These are phyloP conservation scores for Lasioglossum albipes DNA, from an alignment of 1,140 invertebrate genomes.

Conservation along the genomic window DNA sequence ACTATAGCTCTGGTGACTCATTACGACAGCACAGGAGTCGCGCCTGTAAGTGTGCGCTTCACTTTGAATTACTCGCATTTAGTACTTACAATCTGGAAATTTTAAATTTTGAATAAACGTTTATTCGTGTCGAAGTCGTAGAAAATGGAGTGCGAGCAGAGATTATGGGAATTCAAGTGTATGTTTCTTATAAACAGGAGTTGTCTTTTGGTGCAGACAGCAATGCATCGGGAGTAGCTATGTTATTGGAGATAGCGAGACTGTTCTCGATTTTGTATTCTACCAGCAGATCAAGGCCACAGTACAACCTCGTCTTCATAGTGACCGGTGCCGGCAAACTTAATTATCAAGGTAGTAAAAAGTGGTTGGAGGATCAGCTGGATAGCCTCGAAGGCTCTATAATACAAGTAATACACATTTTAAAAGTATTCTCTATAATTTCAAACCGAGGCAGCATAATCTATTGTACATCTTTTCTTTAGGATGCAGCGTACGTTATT, in stretches of 20 bases:
- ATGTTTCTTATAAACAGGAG: slow-evolving; percentile 82
- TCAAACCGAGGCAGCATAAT: not conserved
- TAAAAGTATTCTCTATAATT: not conserved
- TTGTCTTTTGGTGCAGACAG: slow-evolving; percentile 93
- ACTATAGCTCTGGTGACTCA: slow-evolving; percentile 95
- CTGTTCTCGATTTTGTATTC: slow-evolving; percentile 96
- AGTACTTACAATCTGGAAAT: too few species aligned
- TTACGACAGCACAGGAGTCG: slow-evolving; percentile 94
- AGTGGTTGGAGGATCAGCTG: slow-evolving; percentile 96
- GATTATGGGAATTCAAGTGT: not conserved
- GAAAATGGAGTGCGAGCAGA: too few species aligned
- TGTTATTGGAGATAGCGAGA: slow-evolving; percentile 92
- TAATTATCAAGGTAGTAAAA: slow-evolving; percentile 97
- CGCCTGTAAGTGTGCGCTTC: slow-evolving; percentile 85
- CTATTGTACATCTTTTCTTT: slow-evolving; percentile 66
- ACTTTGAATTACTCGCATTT: too few species aligned
- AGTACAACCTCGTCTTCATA: slow-evolving; percentile 94
- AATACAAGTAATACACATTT: slow-evolving; percentile 83
- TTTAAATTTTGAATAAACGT: too few species aligned
- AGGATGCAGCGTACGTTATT: slow-evolving; percentile 93
- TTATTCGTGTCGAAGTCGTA: too few species aligned
- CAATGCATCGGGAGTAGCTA: slow-evolving; percentile 95
- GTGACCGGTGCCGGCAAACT: slow-evolving; percentile 95
- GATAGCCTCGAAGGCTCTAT: slow-evolving; percentile 87
- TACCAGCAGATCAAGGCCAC: slow-evolving; percentile 88